phyloP scores from a whole-genome alignment of 2,113 vertebrate genomes.

The Chaenocephalus aceratus region DNA sequence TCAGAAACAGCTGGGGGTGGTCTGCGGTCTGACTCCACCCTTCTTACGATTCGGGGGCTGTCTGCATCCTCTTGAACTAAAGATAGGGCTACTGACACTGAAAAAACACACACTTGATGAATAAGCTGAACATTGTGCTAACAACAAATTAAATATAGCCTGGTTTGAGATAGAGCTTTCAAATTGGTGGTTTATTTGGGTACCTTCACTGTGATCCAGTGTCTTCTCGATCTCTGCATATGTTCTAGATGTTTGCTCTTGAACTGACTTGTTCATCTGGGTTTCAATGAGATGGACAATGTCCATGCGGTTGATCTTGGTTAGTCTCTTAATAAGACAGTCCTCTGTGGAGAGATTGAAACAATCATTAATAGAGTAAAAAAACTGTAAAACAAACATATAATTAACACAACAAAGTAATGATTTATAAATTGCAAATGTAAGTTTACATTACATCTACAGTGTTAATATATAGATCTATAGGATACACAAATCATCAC shows the following conservation, averaged over 20 bases:
- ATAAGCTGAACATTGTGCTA: neutral
- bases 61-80: constrained; percentile 91
- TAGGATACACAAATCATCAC: neutral
- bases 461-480: neutral
- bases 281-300: constrained; percentile 97
- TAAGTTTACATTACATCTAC: constrained; percentile 14
- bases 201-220: constrained; percentile 96
- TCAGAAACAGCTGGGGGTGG: constrained; percentile 95
- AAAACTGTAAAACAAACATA: neutral
- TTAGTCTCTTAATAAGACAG: constrained; percentile 91
- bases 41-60: constrained; percentile 82
- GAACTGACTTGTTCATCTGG: constrained; percentile 86
- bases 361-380: neutral
- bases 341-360: constrained; percentile 83
- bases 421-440: neutral
- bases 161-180: neutral
- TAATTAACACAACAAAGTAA: constrained; percentile 7
- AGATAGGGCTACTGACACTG: constrained; percentile 88
- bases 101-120: neutral
- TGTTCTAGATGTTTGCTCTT: constrained; percentile 85
- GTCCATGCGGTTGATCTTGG: constrained; percentile 98
- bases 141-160: neutral
- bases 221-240: constrained; percentile 94
- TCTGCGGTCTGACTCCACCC: constrained; percentile 80
- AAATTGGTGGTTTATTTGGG: neutral